phyloP scores from a whole-genome alignment of 2,113 vertebrate species.

The Gobiocypris rarus region DNA sequence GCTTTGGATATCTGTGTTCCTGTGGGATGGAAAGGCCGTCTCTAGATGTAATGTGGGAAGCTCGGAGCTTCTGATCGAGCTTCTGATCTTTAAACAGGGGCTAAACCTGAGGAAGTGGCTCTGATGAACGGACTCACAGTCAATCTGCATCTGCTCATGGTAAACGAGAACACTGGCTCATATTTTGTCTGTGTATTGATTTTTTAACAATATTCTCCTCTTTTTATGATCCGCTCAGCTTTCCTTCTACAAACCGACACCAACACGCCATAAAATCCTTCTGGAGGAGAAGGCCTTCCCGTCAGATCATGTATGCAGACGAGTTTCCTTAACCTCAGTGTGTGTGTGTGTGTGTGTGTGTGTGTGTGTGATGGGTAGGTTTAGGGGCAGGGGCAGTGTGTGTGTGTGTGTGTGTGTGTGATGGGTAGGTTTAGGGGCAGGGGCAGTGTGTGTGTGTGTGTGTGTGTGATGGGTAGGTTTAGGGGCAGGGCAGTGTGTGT shows the following conservation, averaged over 20 bases:
- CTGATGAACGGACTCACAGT: constrained; percentile 94
- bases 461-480: too few relatives aligned
- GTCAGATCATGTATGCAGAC: constrained; percentile 94
- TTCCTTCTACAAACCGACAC: constrained; percentile 92
- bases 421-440: too few relatives aligned
- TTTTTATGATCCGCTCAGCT: constrained; percentile 76
- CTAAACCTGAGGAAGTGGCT: constrained; percentile 70
- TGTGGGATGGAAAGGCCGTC: background rate
- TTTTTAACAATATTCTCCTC: background rate
- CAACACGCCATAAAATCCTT: constrained; percentile 87
- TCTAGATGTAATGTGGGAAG: background rate
- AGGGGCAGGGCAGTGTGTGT: too few relatives aligned
- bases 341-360: too few relatives aligned
- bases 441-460: too few relatives aligned
- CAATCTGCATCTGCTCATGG: constrained; percentile 92
- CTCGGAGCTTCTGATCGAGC: too few relatives aligned
- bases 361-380: too few relatives aligned
- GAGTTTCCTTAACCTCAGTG: too few relatives aligned
- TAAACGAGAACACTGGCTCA: constrained; percentile 60
- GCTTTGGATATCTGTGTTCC: background rate
- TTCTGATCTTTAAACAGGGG: constrained; percentile 57
- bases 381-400: too few relatives aligned
- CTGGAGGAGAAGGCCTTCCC: constrained; percentile 93
- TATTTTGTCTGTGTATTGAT: background rate
- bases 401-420: too few relatives aligned